Base-by-base conservation (phyloP, 2,888 invertebrate genomes). In the Drosophila pegasa region DNA sequence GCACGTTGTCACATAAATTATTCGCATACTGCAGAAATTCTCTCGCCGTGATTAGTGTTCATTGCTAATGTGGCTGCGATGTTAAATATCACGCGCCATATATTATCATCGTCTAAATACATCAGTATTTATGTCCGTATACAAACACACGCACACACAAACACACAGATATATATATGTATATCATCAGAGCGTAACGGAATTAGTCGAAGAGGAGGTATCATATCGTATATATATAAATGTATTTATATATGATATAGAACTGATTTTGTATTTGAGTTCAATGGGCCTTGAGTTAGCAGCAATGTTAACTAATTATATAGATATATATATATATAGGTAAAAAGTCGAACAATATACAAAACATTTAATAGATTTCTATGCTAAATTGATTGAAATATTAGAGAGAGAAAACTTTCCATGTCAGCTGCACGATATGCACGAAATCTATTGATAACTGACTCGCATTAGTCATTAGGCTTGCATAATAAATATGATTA, bases 1-100 rank as follows among this genome's bases (percentile, higher is more conserved):
- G 63, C 78, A 81, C 85, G 82, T 78, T 79, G 75, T 81, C 75
- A 78, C 82, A 79, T 85, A 85, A 85, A 85, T 79, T 71, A 80
- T 63, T 59, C 62, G 58, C 61, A 48, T 61, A 73, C 52, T 63
- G 75, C 76, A 64, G 43, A 81, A 77, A 68, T 60, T 51, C 14
- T 33, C 25, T 48, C 41, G 61, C 59, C 35, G 82, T 85, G 78
- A 78, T 78, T 78, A 81, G 78, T 78, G 82, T 65, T 78, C 78
- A 62, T 45, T 69, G 85, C 65, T 85, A 85, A 78, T 79, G 78
- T 81, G 78, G 78, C 74, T 66, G 61, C 38, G 50, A 43, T 78
- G 65, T 56, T 74, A 69, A 81, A 79, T 78, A 79, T 85, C 82
- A 81, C 75, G 78, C 67, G 78, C 61, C 65, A 73, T 85, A 79